Base-by-base conservation (phyloP, 1,140 invertebrate species). In the Eciton burchellii region DNA sequence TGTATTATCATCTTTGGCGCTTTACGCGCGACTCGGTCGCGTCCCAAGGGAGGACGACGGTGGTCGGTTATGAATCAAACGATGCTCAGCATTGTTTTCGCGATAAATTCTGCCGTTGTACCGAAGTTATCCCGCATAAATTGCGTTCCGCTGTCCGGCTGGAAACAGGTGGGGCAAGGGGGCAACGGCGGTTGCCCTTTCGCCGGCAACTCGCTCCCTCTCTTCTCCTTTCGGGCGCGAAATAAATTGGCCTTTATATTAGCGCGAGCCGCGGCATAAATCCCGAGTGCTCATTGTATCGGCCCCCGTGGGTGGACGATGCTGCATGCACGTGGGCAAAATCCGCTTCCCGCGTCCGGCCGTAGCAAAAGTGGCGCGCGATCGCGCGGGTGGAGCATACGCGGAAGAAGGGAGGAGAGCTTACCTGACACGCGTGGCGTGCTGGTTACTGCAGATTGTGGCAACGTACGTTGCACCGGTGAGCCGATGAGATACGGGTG, bases 211-310 rank as follows among this genome's bases (percentile, higher is more conserved):
- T 43, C n/a, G 14, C 47, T 19, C 29, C 47, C 59, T 73, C 73
- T 45, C 62, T 49, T 60, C 57, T 16, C 35, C 63, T 62, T 62
- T 66, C 81, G 65, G 41, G 62, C 82, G 84, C 84, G 83, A 89
- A 89, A 91, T 92, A 92, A 92, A 91, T 91, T 92, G 90, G 89
- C 82, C 88, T 91, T 91, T 91, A 92, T 91, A 92, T 91, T 91
- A 91, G 89, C 89, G 87, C 89, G 82, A 90, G 89, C 89, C 83
- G 86, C 86, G 85, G 84, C 88, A 92, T 92, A 92, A 92, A 92
- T 92, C 91, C 86, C 74, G 70, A 66, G 57, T 62, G 81, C 85
- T 92, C 90, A 90, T 92, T 91, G 91, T 92, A 90, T 92, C 91
- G 89, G 85, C 70, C 83, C 59, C 83, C 87, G 91, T 91, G 85